Evolutionary conservation across 1,140 invertebrate species (phyloP).

Genomic region (Pachyrhynchus sulphureomaculatus): DNA sequence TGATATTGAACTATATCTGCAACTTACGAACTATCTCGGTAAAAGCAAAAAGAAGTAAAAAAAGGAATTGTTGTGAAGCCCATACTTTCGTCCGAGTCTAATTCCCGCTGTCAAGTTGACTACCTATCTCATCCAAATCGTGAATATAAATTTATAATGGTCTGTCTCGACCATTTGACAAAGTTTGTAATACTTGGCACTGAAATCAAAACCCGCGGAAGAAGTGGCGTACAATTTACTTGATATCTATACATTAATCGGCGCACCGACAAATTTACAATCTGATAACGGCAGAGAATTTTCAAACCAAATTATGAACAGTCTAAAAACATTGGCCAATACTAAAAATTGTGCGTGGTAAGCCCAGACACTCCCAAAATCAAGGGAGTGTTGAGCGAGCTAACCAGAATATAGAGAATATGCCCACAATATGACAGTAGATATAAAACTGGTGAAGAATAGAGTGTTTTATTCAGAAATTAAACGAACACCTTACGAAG

Average conservation of each 20-base stretch:
- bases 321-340: constrained; percentile 27
- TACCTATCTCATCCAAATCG: too few species aligned
- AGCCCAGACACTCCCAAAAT: constrained; percentile 41
- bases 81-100: neutral
- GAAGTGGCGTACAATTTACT: constrained; percentile 35
- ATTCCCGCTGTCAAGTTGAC: constrained; percentile 26
- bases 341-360: constrained; percentile 47
- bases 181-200: constrained; percentile 44
- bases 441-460: too few species aligned
- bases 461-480: too few species aligned
- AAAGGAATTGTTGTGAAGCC: neutral
- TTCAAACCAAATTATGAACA: constrained; percentile 42
- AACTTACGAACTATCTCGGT: neutral
- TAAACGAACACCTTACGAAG: too few species aligned
- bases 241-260: constrained; percentile 43
- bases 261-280: constrained; percentile 42
- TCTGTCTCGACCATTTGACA: constrained; percentile 55
- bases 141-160: constrained; percentile 53
- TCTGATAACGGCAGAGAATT: constrained; percentile 51
- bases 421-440: too few species aligned
- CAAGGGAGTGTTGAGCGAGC: constrained; percentile 43
- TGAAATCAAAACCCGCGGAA: constrained; percentile 33
- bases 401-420: too few species aligned
- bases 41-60: neutral
- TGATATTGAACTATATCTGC: too few species aligned